Evolutionary conservation across 2,888 invertebrate species (phyloP).

Genomic region (Rotaria socialis): DNA sequence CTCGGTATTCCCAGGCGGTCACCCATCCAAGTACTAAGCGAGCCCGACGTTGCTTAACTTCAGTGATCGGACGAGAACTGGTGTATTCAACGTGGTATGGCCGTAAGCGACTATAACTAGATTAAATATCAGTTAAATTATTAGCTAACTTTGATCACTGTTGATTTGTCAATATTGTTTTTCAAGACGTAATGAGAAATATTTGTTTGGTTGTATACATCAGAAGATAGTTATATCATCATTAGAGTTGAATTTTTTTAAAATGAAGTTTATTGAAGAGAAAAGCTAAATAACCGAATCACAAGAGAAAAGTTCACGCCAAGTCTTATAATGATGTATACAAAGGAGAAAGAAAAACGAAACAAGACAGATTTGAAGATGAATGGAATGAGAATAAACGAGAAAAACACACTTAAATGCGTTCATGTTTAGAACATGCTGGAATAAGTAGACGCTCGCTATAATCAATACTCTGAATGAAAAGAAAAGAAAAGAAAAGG

Average conservation of each 20-base stretch:
- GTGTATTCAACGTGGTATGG: slow-evolving; percentile 26
- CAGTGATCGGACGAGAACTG: slow-evolving; percentile 11
- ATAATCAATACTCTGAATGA: background rate
- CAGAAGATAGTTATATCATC: too few species aligned
- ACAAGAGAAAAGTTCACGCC: background rate
- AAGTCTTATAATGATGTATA: background rate
- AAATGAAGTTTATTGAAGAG: background rate
- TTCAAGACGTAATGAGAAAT: too few species aligned
- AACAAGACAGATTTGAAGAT: background rate
- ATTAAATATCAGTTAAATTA: background rate
- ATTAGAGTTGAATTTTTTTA: background rate
- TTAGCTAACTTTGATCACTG: too few species aligned
- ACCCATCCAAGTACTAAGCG: slow-evolving; percentile 21
- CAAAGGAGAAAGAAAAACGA: background rate
- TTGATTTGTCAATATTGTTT: too few species aligned
- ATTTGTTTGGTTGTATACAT: too few species aligned
- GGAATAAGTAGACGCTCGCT: background rate
- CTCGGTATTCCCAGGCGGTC: slow-evolving; percentile 22
- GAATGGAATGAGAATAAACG: background rate
- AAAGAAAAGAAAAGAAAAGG: background rate
- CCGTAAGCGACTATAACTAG: background rate
- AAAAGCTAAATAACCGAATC: background rate
- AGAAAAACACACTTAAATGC: background rate
- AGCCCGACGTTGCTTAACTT: slow-evolving; percentile 11
- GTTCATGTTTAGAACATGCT: slow-evolving; percentile 17